Evolutionary conservation across 1,140 invertebrate genomes (phyloP), one percentile per base, ranked within the genome.

Genomic region (Eufriesea mexicana): DNA sequence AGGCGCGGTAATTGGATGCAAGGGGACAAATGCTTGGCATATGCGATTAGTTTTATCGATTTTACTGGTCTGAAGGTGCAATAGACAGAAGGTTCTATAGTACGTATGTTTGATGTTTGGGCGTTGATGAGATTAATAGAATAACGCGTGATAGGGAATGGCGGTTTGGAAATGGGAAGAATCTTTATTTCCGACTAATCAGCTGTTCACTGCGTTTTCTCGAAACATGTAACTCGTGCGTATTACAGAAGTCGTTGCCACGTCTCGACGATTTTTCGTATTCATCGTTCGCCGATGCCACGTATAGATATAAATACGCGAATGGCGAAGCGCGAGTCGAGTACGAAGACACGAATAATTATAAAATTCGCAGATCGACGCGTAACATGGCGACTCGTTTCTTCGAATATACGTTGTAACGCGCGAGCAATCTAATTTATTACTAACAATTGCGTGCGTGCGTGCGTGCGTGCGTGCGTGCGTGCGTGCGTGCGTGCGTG

Each of bases 391-490:
- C 25, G 2, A 59, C 45, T 57, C 6, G 18, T 35, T 61, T 20
- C 45, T 55, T 42, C 18, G 42, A 28, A 25, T 23, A 45, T n/a
- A 2, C 20, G 5, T 25, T 47, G 7, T 49, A 61, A 16, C 55
- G 42, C 51, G 51, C 35, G 23, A 64, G 18, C 35, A 74, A 47
- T 54, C 20, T 68, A 70, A 76, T 77, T 83, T 77, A 77, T 83
- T 61, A 57, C 28, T 61, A 76, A 68, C 62, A 45, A 75, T 61
- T 5, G 23, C 23, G 54, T 18, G 54, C 68, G 18, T 35, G 16
- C 70, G 20, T 25, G 18, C 54, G 25, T 18, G n/a, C n/a, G n/a
- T 2, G 23, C 23, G 54, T 18, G 54, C 68, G 25, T 35, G 16
- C 70, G 14, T 28, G 20, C 54, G 16, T 35, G 59, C 23, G 59